Base-by-base conservation (phyloP, 1,140 invertebrate genomes). In the Caerostris darwini region DNA sequence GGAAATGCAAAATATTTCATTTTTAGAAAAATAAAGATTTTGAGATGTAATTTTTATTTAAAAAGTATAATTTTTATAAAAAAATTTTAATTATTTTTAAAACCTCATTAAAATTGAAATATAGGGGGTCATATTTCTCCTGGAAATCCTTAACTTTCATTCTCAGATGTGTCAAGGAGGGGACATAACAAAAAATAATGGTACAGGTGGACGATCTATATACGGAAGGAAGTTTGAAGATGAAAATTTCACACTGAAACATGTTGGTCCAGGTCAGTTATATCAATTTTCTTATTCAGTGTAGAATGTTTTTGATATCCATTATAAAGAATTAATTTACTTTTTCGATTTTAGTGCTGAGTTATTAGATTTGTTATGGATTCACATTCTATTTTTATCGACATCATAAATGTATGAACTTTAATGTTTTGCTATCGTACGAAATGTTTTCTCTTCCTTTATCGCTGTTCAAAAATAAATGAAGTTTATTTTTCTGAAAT, bases 121-220 rank as follows among this genome's bases (percentile, higher is more conserved):
- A 67, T n/a, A 67, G n/a, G n/a, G 6, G 3, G n/a, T 5, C 64
- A 67, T 17, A 10, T 64, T 64, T 64, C 8, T 5, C 19, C 7
- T 77, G n/a, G 2, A 14, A 61, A 94, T 95, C 61, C 95, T 93
- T 69, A 92, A 98, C 59, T 14, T 19, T 0, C 34, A 54, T 58
- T 88, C 5, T 53, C 71, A 94, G 98, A 98, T 98, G 98, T 99
- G 98, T 96, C 99, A 99, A 97, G 99, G 98, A 12, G 99, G 99
- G 93, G 99, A 99, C 96, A 99, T 99, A 95, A 99, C 99, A 8
- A 99, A 99, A 96, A 97, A 98, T 95, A 98, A 99, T 96, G 99
- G 99, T 0, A 99, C 99, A 14, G 99, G 99, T n/a, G 99, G 99
- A 57, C 98, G 99, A 96, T 99, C 98, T 5, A 99, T 99, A 95